Conservation (phyloP, 2,797 vertebrate genomes). For the Tauraco hartlaubi region DNA sequence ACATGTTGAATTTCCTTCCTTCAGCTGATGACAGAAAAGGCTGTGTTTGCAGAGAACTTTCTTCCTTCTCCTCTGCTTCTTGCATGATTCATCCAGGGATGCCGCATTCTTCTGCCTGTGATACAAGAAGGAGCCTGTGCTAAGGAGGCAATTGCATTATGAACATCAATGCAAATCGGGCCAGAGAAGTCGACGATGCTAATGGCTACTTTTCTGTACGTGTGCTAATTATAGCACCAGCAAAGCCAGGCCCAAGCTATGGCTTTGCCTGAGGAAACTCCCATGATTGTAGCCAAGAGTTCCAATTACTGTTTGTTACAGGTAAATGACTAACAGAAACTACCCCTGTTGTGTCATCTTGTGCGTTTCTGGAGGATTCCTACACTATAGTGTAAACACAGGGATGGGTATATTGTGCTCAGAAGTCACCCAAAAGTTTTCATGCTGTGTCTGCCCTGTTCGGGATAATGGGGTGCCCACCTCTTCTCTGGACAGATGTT, state of each 20-base stretch:
- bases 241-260: neutral
- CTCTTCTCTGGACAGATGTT: neutral
- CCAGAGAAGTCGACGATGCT: neutral
- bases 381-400: neutral
- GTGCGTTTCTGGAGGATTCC: neutral
- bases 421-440: neutral
- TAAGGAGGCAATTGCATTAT: neutral
- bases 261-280: neutral
- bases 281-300: neutral
- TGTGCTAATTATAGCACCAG: neutral
- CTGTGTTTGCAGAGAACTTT: neutral
- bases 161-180: neutral
- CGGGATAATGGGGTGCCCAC: neutral
- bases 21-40: neutral
- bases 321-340: neutral
- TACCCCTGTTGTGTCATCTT: neutral
- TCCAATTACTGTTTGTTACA: neutral
- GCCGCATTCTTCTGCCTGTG: neutral
- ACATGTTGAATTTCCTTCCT: neutral
- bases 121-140: neutral
- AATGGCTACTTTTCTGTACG: neutral
- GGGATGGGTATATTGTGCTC: neutral
- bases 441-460: neutral
- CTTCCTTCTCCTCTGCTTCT: neutral
- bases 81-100: constrained; percentile 43